Base-by-base conservation (phyloP, 2,888 invertebrate genomes). In the Sialis fuliginosa region DNA sequence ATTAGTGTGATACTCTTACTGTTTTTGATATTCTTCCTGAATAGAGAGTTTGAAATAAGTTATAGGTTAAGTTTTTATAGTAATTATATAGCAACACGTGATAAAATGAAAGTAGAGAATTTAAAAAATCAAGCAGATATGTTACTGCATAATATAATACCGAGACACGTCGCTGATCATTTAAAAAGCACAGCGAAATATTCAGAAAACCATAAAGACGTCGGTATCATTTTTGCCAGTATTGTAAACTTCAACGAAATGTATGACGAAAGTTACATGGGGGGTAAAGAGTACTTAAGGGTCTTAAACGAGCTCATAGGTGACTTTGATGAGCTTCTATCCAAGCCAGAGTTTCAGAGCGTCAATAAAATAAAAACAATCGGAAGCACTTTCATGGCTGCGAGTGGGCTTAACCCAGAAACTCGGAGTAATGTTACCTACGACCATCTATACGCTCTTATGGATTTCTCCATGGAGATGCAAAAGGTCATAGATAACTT, bases 311-410 rank as follows among this genome's bases (percentile, higher is more conserved):
- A 97, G 62, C 69, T 97, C 46, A 91, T 95, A 51, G 91, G 87
- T 0, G 96, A 97, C 64, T 95, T 96, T 58, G 96, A 97, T 60
- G 95, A 95, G 58, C 67, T 96, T 44, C 66, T 97, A 6, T 84
- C 86, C 49, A 74, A 81, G 40, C 74, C 80, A 0, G 80, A 87
- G 53, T 93, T 86, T 57, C 76, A 79, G 39, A 81, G 86, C 55
- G 89, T 97, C 6, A 95, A 96, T 62, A 97, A 97, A 67, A 97
- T 97, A 52, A 97, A 97, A 66, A 95, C 96, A 0, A 96, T 96
- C 51, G 92, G 91, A 5, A 88, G 90, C 53, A 92, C 93, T 0
- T 95, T 93, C 58, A 97, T 97, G 96, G 96, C 93, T 1, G 96
- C 96, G 0, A 89, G 92, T 49, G 96, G 96, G 0, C 69, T 97